Evolutionary conservation across 2,797 vertebrate genomes (phyloP), one percentile per base, ranked within the genome.

Genomic region (Yasuhikotakia modesta): DNA sequence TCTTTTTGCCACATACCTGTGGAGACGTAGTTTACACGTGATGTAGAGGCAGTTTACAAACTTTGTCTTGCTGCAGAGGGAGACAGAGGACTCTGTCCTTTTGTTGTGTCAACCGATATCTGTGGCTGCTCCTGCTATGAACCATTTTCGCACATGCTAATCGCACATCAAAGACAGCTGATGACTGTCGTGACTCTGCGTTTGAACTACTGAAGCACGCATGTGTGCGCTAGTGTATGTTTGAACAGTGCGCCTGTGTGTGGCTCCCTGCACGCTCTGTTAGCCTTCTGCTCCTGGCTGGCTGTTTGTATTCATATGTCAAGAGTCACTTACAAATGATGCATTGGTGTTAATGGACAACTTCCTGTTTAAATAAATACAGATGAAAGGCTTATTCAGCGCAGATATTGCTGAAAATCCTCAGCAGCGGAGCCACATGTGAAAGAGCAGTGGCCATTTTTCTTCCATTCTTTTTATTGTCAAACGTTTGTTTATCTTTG

Each of bases 311-410:
- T 93, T 92, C 88, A 88, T 90, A 93, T 93, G 92, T 93, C 92
- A 91, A 87, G 86, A 90, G 86, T 90, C 88, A 87, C 88, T 92
- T 92, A 90, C 88, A 91, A 87, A 89, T 90, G 90, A 92, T 91
- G 84, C 89, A 91, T 91, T 90, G 87, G 87, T 82, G 85, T 85
- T 81, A 86, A 89, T 88, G 86, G 88, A 92, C 90, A 92, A 91
- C 91, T 91, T 93, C 91, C 89, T 91, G 88, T 92, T 92, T 88
- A 92, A 92, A 93, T 86, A 89, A 90, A 93, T 87, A 87, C 86
- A 87, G 81, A 90, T 89, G 85, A 91, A 92, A 89, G 83, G 58
- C 79, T 79, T 80, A 79, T 82, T 86, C 65, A 77, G 79, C 39
- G 55, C 55, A 73, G 78, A 87, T 85, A 80, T 79, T 85, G 87